These are phyloP conservation scores for Flabesymbios commensalis DNA, from an alignment of 2,888 invertebrate species.

Conservation along the genomic window DNA sequence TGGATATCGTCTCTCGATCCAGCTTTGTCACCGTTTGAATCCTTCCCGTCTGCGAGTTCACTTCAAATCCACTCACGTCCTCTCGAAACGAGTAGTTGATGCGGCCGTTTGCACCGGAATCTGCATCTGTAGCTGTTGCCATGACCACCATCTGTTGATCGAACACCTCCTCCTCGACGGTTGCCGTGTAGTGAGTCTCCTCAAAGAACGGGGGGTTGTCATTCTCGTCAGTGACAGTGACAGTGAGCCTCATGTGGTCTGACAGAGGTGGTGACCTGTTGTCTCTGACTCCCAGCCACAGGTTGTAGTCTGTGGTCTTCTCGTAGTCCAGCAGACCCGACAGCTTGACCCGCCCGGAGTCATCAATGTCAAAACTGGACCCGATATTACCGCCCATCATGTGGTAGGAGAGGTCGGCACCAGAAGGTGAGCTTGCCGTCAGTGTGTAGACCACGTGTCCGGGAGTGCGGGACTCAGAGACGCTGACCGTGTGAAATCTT, in stretches of 20 bases:
- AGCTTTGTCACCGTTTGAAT: conserved; percentile 60
- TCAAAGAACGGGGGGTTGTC: conserved; percentile 85
- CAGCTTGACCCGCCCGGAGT: conserved; percentile 77
- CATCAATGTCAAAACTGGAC: conserved; percentile 84
- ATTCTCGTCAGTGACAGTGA: conserved; percentile 91
- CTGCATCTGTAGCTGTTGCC: conserved; percentile 25
- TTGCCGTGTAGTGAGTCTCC: conserved; percentile 78
- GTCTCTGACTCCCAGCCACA: conserved; percentile 81
- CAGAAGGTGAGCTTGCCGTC: conserved; percentile 70
- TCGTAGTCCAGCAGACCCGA: conserved; percentile 85
- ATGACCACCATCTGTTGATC: conserved; percentile 15
- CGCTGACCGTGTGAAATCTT: conserved; percentile 63
- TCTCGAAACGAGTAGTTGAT: conserved; percentile 23
- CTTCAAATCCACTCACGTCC: conserved; percentile 11
- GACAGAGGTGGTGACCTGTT: conserved; percentile 34
- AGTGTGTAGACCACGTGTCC: conserved; percentile 71
- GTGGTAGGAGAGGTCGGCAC: conserved; percentile 66
- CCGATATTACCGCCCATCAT: conserved; percentile 94
- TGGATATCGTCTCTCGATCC: conserved; percentile 87
- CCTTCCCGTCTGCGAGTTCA: neutral
- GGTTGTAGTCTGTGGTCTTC: conserved; percentile 80
- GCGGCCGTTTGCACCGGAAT: conserved; percentile 23
- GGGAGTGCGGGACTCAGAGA: conserved; percentile 62
- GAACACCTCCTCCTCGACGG: conserved; percentile 63
- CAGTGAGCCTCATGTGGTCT: conserved; percentile 65